Evolutionary conservation across 2,888 invertebrate species (phyloP).

Genomic region (Drosophila lacicola): DNA sequence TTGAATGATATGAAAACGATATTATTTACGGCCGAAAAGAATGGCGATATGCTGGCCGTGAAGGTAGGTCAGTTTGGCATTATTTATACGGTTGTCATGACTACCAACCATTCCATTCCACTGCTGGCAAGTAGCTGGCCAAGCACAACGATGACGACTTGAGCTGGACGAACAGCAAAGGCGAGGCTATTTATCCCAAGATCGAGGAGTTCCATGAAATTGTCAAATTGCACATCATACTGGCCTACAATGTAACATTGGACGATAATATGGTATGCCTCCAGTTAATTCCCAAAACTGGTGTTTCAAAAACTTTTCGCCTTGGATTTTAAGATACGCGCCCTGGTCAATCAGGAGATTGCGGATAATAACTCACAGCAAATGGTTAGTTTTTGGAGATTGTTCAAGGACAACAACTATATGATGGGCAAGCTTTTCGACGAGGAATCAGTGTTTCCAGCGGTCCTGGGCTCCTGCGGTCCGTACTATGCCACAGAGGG

Average conservation of each 20-base stretch:
- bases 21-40: slow-evolving; percentile 83
- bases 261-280: slow-evolving; percentile 83
- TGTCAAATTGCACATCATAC: slow-evolving; percentile 83
- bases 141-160: slow-evolving; percentile 79
- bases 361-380: slow-evolving; percentile 82
- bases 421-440: slow-evolving; percentile 85
- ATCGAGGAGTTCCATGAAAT: slow-evolving; percentile 83
- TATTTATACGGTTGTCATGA: slow-evolving; percentile 35
- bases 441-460: slow-evolving; percentile 83
- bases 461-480: slow-evolving; percentile 83
- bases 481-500: slow-evolving; percentile 84
- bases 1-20: slow-evolving; percentile 82
- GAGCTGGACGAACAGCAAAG: slow-evolving; percentile 82
- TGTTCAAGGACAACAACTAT: slow-evolving; percentile 84
- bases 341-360: slow-evolving; percentile 83
- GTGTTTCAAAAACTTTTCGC: background rate
- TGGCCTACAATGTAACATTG: slow-evolving; percentile 83
- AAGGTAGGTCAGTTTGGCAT: slow-evolving; percentile 73
- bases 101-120: slow-evolving; percentile 15
- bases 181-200: slow-evolving; percentile 79
- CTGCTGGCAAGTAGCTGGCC: slow-evolving; percentile 62
- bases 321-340: slow-evolving; percentile 72
- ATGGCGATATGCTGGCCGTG: slow-evolving; percentile 82
- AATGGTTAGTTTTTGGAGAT: slow-evolving; percentile 83
- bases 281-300: no score